Evolutionary conservation across 1,140 invertebrate species (phyloP).

Genomic region (Chironomus tepperi): DNA sequence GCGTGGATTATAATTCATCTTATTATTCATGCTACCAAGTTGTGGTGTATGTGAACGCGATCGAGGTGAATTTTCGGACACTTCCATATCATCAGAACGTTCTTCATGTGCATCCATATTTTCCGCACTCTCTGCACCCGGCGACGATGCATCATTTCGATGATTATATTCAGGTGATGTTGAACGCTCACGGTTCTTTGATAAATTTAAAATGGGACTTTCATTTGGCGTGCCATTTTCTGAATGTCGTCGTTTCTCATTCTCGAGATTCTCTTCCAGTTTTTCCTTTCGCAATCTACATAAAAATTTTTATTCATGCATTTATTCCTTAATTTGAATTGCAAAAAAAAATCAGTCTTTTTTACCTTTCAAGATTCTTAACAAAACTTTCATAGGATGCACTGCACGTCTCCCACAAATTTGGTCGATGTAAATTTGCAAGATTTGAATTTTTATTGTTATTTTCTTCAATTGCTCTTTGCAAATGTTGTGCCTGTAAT

Average conservation of each 20-base stretch:
- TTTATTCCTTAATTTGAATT: background rate
- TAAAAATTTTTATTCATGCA: background rate
- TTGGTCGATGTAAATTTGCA: conserved; percentile 5
- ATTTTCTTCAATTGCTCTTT: conserved; percentile 16
- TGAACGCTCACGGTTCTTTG: background rate
- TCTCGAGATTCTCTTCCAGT: conserved; percentile 4
- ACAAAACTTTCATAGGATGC: conserved; percentile 12
- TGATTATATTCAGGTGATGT: background rate
- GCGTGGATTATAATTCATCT: conserved; percentile 1
- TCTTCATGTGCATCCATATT: background rate
- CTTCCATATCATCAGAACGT: background rate
- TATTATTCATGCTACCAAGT: background rate
- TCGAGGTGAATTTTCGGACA: background rate
- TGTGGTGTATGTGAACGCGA: background rate
- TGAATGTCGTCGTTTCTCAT: background rate
- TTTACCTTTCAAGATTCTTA: conserved; percentile 11
- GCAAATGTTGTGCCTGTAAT: background rate
- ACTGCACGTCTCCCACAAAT: conserved; percentile 11
- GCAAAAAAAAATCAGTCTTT: background rate
- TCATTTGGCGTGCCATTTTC: conserved; percentile 16
- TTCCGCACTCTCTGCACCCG: background rate
- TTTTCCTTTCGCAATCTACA: conserved; percentile 15
- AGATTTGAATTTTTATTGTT: conserved; percentile 4
- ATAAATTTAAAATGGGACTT: conserved; percentile 13
- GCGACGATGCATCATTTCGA: background rate